These are phyloP conservation scores for Diplolepis rosae DNA, from an alignment of 2,888 invertebrate genomes.

Conservation along the genomic window DNA sequence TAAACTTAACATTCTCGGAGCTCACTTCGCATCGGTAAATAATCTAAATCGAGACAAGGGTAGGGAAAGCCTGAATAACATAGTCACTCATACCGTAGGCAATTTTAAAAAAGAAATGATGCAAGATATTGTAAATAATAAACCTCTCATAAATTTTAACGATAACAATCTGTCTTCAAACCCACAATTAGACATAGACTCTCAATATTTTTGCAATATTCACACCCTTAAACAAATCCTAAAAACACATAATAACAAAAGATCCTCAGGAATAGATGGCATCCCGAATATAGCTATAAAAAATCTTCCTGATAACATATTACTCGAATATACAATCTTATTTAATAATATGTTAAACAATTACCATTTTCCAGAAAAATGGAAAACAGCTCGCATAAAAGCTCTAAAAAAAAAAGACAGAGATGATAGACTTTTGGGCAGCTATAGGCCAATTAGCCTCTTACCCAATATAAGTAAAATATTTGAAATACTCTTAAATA, in stretches of 20 bases:
- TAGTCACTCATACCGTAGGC: too few relatives aligned
- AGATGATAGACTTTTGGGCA: constrained; percentile 18
- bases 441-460: constrained; percentile 49
- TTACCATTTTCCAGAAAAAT: constrained; percentile 35
- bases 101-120: too few relatives aligned
- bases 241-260: too few relatives aligned
- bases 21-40: too few relatives aligned
- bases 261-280: constrained; percentile 35
- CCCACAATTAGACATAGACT: too few relatives aligned
- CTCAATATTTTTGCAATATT: too few relatives aligned
- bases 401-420: constrained; percentile 35
- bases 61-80: too few relatives aligned
- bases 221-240: not conserved
- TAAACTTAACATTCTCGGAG: too few relatives aligned
- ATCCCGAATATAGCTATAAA: constrained; percentile 37
- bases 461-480: constrained; percentile 38
- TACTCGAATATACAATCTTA: constrained; percentile 30
- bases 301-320: constrained; percentile 31
- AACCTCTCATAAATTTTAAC: too few relatives aligned
- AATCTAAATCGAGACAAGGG: too few relatives aligned
- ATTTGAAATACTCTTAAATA: constrained; percentile 28
- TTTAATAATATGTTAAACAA: constrained; percentile 46
- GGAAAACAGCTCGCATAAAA: constrained; percentile 42
- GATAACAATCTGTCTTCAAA: too few relatives aligned
- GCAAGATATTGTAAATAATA: too few relatives aligned